Evolutionary conservation across 2,888 invertebrate genomes (phyloP), one percentile per base, ranked within the genome.

Genomic region (Salticus scenicus): DNA sequence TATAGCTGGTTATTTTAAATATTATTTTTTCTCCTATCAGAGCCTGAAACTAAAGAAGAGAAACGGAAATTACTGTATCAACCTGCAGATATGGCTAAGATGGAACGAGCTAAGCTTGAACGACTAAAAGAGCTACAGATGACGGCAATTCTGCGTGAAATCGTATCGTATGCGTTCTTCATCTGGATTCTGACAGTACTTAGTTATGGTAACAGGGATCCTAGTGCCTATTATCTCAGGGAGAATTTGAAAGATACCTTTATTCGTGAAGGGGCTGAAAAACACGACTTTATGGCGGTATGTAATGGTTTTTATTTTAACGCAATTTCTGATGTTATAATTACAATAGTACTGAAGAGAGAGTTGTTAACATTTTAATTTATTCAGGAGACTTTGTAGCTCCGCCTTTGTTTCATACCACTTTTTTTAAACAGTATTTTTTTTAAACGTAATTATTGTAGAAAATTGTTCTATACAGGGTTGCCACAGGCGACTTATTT

Each of bases 101-200:
- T 92, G 76, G 90, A 91, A 85, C 89, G 90, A 73, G 91, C 91
- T 0, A 89, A 92, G 71, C 88, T 90, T 63, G 89, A 90, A 47
- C 89, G 92, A 14, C 75, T 91, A 86, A 92, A 92, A 78, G 92
- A 92, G 88, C 89, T 92, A 17, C 90, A 92, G 88, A 92, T 92
- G 92, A 91, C 91, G 89, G 89, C 90, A 12, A 90, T 92, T 37
- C 81, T 92, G 17, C 88, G 91, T 72, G 92, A 92, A 88, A 91
- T 92, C 14, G 80, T 91, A 37, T 90, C 91, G 78, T 92, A 92
- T 89, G 88, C 90, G 14, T 89, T 92, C 87, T 92, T 92, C 90
- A 89, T 92, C 20, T 91, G 91, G 90, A 90, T 92, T 24, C 89
- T 92, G n/a, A 89, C 92, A 73, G 90, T 92, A 20, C 90, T 92